Conservation (phyloP, 2,113 vertebrate genomes). For the Nerophis ophidion region DNA sequence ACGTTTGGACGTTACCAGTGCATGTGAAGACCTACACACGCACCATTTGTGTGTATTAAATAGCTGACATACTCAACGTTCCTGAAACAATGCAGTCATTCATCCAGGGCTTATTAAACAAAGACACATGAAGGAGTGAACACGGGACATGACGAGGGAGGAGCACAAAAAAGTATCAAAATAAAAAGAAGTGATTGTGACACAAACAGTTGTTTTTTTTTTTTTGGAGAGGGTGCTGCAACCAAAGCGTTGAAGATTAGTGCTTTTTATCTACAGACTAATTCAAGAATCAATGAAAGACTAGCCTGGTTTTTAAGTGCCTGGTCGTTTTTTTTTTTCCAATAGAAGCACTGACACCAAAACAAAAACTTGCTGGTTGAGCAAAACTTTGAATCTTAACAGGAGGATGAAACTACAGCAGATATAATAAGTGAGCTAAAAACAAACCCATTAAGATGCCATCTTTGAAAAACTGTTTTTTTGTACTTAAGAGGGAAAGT, state of each 20-base stretch:
- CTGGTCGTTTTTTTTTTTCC: conserved; percentile 2
- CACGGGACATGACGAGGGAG: conserved; percentile 4
- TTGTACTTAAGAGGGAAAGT: conserved; percentile 26
- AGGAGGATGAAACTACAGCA: conserved; percentile 48
- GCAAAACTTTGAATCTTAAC: conserved; percentile 69
- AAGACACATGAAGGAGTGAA: conserved; percentile 36
- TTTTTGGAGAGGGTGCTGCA: conserved; percentile 65
- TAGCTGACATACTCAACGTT: conserved; percentile 35
- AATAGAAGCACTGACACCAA: conserved; percentile 47
- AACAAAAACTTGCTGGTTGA: conserved; percentile 94
- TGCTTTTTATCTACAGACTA: conserved; percentile 50
- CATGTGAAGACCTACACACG: conserved; percentile 27
- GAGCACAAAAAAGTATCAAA: neutral
- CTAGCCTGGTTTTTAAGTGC: conserved; percentile 28
- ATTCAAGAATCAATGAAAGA: conserved; percentile 30
- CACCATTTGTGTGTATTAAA: conserved; percentile 21
- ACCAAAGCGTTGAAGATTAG: conserved; percentile 70
- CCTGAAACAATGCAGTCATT: conserved; percentile 31
- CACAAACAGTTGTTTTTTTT: conserved; percentile 31
- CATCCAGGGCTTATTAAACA: conserved; percentile 34
- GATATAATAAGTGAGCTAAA: conserved; percentile 37
- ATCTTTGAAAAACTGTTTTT: neutral
- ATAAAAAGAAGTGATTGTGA: conserved; percentile 10
- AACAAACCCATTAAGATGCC: conserved; percentile 3
- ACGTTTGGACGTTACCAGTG: conserved; percentile 19